A percentile compares a stretch with the other conserved stretches of the same genome.
Conservation (phyloP, 1,140 invertebrate species). For the Temnothorax longispinosus region DNA sequence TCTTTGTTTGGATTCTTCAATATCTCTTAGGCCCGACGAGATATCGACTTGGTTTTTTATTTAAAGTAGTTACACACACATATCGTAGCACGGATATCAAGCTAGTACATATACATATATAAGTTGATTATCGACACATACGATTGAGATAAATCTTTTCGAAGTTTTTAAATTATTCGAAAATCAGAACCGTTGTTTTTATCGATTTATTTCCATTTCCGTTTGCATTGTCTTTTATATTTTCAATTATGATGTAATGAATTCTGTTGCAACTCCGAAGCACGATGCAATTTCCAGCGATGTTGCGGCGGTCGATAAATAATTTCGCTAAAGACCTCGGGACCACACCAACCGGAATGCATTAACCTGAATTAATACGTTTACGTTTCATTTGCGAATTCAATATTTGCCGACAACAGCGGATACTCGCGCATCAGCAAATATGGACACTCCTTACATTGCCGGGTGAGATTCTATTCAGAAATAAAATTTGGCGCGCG, state of each 20-base stretch:
- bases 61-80: too few species aligned
- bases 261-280: constrained; percentile 6
- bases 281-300: constrained; percentile 25
- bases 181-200: not conserved
- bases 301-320: constrained; percentile 44
- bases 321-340: constrained; percentile 45
- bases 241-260: constrained; percentile 8
- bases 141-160: not conserved
- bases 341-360: constrained; percentile 38
- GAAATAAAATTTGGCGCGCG: not conserved
- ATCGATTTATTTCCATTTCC: not conserved
- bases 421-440: constrained; percentile 13
- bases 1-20: too few species aligned
- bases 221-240: not conserved
- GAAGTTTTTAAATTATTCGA: not conserved
- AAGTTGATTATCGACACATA: not conserved
- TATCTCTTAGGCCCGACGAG: too few species aligned
- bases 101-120: not conserved
- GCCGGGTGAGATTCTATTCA: not conserved
- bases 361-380: constrained; percentile 57
- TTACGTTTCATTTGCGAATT: constrained; percentile 55
- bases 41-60: too few species aligned
- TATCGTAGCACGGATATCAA: too few species aligned
- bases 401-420: constrained; percentile 40
- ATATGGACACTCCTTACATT: constrained; percentile 37